Evolutionary conservation across 2,113 vertebrate species (phyloP).

Genomic region (Tupaia chinensis): DNA sequence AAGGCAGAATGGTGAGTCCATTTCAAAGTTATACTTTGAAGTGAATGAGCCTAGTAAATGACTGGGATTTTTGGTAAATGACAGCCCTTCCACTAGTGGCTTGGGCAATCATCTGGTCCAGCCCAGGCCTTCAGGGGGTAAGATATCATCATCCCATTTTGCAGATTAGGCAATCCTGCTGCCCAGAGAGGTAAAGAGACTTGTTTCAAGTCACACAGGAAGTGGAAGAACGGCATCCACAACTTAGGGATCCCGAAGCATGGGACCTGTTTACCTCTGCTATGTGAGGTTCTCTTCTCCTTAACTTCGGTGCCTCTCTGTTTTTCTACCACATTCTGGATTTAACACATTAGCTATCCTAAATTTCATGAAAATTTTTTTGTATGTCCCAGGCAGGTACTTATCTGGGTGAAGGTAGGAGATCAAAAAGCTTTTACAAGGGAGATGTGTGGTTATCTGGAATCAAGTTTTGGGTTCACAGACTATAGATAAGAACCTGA

Average conservation of each 20-base stretch:
- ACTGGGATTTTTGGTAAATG: conserved; percentile 29
- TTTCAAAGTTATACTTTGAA: neutral
- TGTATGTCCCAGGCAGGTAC: conserved; percentile 10
- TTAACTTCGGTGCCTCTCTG: neutral
- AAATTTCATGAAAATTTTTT: conserved; percentile 25
- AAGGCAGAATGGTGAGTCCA: neutral
- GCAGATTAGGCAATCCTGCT: conserved; percentile 33
- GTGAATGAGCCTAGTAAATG: neutral
- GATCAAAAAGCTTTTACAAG: conserved; percentile 42
- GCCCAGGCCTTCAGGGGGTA: conserved; percentile 21
- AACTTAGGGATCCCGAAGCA: neutral
- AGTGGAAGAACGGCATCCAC: neutral
- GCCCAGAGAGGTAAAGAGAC: conserved; percentile 10
- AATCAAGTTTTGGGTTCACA: neutral
- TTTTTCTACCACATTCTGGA: neutral
- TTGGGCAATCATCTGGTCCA: conserved; percentile 40
- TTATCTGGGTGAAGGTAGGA: conserved; percentile 56
- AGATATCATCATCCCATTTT: conserved; percentile 30
- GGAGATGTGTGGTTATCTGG: conserved; percentile 33
- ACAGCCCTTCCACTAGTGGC: neutral
- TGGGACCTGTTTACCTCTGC: neutral
- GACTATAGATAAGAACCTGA: conserved; percentile 53
- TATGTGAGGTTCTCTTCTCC: neutral
- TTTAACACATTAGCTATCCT: neutral
- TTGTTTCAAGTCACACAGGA: neutral